These are phyloP conservation scores for Lochmaea capreae DNA, from an alignment of 2,888 invertebrate genomes.

Conservation along the genomic window DNA sequence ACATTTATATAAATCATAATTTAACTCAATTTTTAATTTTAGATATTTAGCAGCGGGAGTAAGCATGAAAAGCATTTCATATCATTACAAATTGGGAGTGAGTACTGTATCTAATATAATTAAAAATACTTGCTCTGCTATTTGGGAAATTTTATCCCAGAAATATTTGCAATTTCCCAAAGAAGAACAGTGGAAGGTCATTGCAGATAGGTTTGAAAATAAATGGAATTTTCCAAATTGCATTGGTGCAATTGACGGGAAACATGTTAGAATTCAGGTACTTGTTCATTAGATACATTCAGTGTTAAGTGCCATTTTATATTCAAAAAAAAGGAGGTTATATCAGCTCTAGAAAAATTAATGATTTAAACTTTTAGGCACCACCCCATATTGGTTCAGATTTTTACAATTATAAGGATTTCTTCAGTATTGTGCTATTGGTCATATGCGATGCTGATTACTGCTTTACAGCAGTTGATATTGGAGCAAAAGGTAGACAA, in stretches of 20 bases:
- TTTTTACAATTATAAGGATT: background rate
- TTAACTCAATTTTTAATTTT: background rate
- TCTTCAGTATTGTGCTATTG: constrained; percentile 39
- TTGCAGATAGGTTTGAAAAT: too few relatives aligned
- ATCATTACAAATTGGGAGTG: constrained; percentile 13
- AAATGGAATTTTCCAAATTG: too few relatives aligned
- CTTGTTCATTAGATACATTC: too few relatives aligned
- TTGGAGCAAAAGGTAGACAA: constrained; percentile 37
- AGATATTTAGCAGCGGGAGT: constrained; percentile 23
- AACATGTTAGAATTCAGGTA: too few relatives aligned
- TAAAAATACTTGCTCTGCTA: constrained; percentile 10
- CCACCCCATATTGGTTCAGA: background rate
- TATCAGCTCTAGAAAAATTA: too few relatives aligned
- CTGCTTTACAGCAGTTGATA: constrained; percentile 40
- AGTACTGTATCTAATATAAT: constrained; percentile 27
- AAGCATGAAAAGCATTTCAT: constrained; percentile 15
- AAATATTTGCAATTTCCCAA: background rate
- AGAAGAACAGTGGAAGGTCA: background rate
- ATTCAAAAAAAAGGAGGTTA: too few relatives aligned
- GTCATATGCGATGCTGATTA: constrained; percentile 31
- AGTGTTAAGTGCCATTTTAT: too few relatives aligned
- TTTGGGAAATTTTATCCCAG: constrained; percentile 24
- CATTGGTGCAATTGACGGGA: too few relatives aligned
- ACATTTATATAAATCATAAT: too few relatives aligned
- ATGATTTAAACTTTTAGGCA: background rate